These are phyloP conservation scores for Semnornis frantzii DNA, from an alignment of 2,113 vertebrate genomes.

Conservation along the genomic window DNA sequence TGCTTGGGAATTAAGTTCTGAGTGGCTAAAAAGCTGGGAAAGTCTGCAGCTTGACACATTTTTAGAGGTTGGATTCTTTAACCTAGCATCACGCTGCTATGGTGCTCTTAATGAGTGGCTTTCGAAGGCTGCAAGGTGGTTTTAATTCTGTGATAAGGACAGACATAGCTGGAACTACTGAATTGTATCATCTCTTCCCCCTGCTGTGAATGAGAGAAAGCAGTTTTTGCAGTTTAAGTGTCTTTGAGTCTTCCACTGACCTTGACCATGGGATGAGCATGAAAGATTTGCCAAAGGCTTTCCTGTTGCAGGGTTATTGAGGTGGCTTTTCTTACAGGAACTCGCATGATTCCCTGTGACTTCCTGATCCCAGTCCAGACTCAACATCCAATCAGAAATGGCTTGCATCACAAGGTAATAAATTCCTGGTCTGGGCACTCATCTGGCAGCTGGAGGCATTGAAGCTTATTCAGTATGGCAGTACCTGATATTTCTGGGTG, in stretches of 20 bases:
- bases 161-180: neutral
- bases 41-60: neutral
- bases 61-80: neutral
- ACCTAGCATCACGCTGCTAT: neutral
- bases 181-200: neutral
- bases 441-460: neutral
- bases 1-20: neutral
- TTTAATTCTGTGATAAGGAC: neutral
- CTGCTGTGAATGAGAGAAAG: neutral
- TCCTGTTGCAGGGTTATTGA: neutral
- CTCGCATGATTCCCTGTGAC: conserved; percentile 94
- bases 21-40: neutral
- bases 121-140: neutral
- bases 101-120: neutral
- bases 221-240: neutral
- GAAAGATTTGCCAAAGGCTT: neutral
- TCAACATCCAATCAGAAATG: conserved; percentile 91
- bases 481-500: neutral
- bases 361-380: conserved; percentile 94
- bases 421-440: neutral
- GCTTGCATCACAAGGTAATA: conserved; percentile 91
- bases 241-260: neutral
- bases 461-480: neutral
- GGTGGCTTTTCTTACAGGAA: conserved; percentile 74
- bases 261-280: neutral